Base-by-base conservation (phyloP, 2,888 invertebrate genomes). In the Ectobius pallidus region DNA sequence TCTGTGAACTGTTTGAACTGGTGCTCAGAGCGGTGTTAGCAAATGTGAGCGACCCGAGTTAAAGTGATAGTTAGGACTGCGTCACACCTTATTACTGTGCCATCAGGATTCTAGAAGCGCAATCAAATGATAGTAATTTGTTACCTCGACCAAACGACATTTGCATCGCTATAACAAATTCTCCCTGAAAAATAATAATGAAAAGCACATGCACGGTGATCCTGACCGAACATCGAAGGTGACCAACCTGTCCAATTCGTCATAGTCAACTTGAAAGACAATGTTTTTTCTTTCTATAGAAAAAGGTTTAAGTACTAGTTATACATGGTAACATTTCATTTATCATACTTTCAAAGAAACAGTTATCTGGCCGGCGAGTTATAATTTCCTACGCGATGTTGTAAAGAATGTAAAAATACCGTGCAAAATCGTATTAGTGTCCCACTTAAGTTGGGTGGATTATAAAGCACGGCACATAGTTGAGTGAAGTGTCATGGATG, bases 41-140 rank as follows among this genome's bases (percentile, higher is more conserved):
- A n/a, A n/a, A n/a, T n/a, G n/a, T n/a, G n/a, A n/a, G n/a, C n/a
- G n/a, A n/a, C n/a, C n/a, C n/a, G n/a, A n/a, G n/a, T n/a, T 30
- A 44, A 44, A 46, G 6, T 25, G 46, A 46, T 44, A 44, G 42
- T 65, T 65, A 65, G 3, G 25, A 16, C 25, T 9, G 14, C 65
- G 44, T 65, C 65, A 65, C 25, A 46, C 65, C 22, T 44, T 44
- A 65, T 27, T 65, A 27, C 46, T 30, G 4, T n/a, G 9, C 63
- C 27, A n/a, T 27, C n/a, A 42, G 1, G 11, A n/a, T n/a, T 27
- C 27, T 65, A 65, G 39, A 46, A 46, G 65, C 65, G 22, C 18
- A n/a, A 25, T 44, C 27, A 65, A 46, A 65, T 65, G 46, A 65
- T 65, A 65, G 65, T 65, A 22, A 65, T 65, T 46, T 65, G 46